Evolutionary conservation across 2,888 invertebrate species (phyloP).

Genomic region (Heliconius ethilla): DNA sequence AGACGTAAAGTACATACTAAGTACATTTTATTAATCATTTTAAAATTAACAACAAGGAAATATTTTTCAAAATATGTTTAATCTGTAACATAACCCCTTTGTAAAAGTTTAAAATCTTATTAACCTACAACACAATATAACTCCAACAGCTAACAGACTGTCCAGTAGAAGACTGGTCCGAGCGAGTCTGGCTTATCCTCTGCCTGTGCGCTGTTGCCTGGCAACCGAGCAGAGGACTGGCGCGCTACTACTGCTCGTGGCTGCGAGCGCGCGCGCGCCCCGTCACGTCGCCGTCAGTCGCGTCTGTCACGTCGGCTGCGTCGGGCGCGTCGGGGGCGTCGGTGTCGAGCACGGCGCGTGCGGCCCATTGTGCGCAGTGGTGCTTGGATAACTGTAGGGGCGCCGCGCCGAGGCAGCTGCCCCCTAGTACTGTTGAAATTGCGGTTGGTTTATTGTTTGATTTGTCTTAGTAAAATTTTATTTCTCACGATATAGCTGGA

Average conservation of each 20-base stretch:
- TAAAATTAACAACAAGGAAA: no score
- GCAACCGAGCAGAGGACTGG: conserved; percentile 91
- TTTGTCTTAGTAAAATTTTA: no score
- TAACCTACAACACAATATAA: neutral
- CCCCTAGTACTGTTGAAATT: conserved; percentile 96
- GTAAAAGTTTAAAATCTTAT: no score
- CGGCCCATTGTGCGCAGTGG: conserved; percentile 94
- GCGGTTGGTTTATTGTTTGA: conserved; percentile 82
- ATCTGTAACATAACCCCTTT: no score
- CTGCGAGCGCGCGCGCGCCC: conserved; percentile 63
- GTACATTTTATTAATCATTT: no score
- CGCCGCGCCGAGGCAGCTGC: conserved; percentile 90
- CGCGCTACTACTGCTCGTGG: conserved; percentile 87
- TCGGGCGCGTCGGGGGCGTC: conserved; percentile 43
- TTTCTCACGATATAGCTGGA: no score
- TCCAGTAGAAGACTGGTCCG: conserved; percentile 91
- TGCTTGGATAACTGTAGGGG: conserved; percentile 96
- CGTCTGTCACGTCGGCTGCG: conserved; percentile 45
- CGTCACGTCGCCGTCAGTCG: conserved; percentile 49
- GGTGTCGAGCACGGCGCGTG: conserved; percentile 54
- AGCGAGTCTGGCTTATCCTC: conserved; percentile 93
- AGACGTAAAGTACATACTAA: no score
- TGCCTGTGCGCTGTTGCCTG: conserved; percentile 96
- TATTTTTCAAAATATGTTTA: no score
- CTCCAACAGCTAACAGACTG: conserved; percentile 87